These are phyloP conservation scores for Enteromius unitaeniatus DNA, from an alignment of 2,797 vertebrate species.

Conservation along the genomic window DNA sequence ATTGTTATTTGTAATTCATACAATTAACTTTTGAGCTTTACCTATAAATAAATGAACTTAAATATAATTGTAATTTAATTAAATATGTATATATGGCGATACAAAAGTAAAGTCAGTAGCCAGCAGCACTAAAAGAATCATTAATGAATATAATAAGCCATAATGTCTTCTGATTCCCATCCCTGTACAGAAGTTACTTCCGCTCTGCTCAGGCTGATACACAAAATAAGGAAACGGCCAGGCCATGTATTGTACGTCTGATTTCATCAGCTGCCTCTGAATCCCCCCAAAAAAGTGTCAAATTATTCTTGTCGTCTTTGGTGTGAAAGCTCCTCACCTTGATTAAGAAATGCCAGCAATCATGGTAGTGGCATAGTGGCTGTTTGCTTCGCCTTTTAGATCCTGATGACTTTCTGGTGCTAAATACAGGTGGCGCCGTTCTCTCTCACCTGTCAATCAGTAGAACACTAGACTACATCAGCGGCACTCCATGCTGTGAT, in stretches of 20 bases:
- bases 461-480: slow-evolving; percentile 30
- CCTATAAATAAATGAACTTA: background rate
- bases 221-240: background rate
- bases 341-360: slow-evolving; percentile 41
- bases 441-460: slow-evolving; percentile 54
- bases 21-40: background rate
- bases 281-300: background rate
- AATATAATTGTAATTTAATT: background rate
- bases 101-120: background rate
- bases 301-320: slow-evolving; percentile 30
- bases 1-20: background rate
- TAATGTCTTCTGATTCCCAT: background rate
- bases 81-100: background rate
- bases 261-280: slow-evolving; percentile 31
- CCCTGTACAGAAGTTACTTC: background rate
- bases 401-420: slow-evolving; percentile 55
- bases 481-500: slow-evolving; percentile 22
- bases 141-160: slow-evolving; percentile 52
- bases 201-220: slow-evolving; percentile 1
- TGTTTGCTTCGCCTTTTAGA: slow-evolving; percentile 46
- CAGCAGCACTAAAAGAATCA: slow-evolving; percentile 34
- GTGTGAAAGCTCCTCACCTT: background rate
- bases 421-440: slow-evolving; percentile 47
- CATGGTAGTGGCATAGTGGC: slow-evolving; percentile 49
- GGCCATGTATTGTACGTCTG: background rate